Conservation (phyloP, 2,797 vertebrate genomes). For the Lerista edwardsae region DNA sequence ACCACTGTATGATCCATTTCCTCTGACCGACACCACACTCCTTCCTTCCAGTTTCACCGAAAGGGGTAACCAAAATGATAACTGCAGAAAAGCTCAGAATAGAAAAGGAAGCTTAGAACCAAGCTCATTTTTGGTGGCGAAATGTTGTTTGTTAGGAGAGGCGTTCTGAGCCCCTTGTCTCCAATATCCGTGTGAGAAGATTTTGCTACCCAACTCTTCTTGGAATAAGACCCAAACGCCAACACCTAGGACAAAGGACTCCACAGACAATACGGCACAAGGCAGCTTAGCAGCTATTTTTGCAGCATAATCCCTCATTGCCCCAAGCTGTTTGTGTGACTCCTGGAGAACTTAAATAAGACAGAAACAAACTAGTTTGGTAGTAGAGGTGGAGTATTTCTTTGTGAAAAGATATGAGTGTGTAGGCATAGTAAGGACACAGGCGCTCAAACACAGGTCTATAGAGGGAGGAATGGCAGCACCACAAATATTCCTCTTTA, state of each 20-base stretch:
- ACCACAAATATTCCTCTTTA: neutral
- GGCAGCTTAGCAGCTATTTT: neutral
- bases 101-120: neutral
- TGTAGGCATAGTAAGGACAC: neutral
- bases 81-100: neutral
- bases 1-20: neutral
- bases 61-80: neutral
- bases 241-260: neutral
- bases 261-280: neutral
- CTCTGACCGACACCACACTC: neutral
- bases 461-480: neutral
- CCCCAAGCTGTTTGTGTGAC: neutral
- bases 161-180: neutral
- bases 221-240: neutral
- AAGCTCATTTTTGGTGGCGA: neutral
- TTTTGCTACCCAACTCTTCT: neutral
- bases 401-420: neutral
- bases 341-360: neutral
- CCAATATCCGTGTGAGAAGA: neutral
- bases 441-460: neutral
- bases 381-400: neutral
- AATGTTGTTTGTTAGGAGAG: neutral
- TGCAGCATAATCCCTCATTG: neutral
- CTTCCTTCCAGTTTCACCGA: neutral
- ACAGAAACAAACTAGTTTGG: neutral